phyloP scores from a whole-genome alignment of 1,140 invertebrate species.

The Parasteatoda tepidariorum region DNA sequence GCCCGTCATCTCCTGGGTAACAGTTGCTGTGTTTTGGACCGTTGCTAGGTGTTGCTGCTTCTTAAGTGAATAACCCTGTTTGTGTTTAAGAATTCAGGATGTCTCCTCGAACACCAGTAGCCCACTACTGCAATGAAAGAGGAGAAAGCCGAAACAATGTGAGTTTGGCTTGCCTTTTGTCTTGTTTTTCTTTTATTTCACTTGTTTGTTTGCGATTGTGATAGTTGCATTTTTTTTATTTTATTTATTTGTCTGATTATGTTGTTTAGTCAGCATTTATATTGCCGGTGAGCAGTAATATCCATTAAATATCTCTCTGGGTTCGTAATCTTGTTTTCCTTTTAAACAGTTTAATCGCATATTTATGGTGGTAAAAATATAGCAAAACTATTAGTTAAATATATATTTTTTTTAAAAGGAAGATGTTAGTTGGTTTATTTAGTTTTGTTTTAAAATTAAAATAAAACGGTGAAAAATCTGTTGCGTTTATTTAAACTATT shows the following conservation, averaged over 20 bases:
- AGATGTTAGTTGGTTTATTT: too few relatives aligned
- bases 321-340: neutral
- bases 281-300: neutral
- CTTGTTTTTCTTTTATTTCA: conserved; percentile 23
- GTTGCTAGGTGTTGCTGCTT: conserved; percentile 60
- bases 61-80: conserved; percentile 61
- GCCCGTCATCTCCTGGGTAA: conserved; percentile 7
- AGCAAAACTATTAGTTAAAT: too few relatives aligned
- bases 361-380: too few relatives aligned
- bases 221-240: neutral
- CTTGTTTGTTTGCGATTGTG: neutral
- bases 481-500: too few relatives aligned
- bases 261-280: neutral
- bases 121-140: conserved; percentile 55
- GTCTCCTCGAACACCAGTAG: conserved; percentile 50
- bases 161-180: conserved; percentile 22
- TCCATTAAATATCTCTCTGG: neutral
- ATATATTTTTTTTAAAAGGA: too few relatives aligned
- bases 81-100: conserved; percentile 61
- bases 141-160: conserved; percentile 56
- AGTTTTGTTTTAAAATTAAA: too few relatives aligned
- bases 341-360: too few relatives aligned
- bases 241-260: neutral
- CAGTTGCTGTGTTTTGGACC: conserved; percentile 59
- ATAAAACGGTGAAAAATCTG: too few relatives aligned